A percentile compares a stretch with the other conserved stretches of the same genome.
phyloP scores from a whole-genome alignment of 2,888 invertebrate species.

The Icerya purchasi region DNA sequence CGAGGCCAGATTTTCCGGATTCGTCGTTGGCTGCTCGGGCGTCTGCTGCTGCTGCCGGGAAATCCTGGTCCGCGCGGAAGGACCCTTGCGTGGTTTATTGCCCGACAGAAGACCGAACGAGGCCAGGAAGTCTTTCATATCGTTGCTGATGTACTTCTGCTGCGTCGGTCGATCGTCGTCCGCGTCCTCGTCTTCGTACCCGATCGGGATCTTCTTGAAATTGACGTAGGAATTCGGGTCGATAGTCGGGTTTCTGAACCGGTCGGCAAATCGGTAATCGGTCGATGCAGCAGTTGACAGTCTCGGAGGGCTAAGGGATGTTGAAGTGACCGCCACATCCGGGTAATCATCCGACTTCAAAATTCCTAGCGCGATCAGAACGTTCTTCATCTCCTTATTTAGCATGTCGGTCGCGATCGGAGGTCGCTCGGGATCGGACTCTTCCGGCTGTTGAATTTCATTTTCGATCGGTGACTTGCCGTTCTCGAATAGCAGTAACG shows the following conservation, averaged over 20 bases:
- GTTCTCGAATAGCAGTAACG: no score
- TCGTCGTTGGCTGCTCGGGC: neutral
- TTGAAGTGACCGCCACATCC: neutral
- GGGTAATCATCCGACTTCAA: constrained; percentile 11
- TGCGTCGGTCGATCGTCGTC: constrained; percentile 22
- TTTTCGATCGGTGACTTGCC: no score
- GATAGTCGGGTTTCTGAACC: constrained; percentile 20
- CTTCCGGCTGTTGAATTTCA: no score
- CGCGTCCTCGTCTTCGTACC: constrained; percentile 16
- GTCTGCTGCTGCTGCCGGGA: neutral
- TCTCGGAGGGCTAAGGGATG: neutral
- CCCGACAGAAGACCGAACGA: constrained; percentile 26
- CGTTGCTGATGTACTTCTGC: constrained; percentile 20
- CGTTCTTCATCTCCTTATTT: constrained; percentile 24
- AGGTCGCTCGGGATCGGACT: no score
- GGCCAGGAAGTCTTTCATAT: constrained; percentile 28
- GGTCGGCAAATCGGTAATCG: constrained; percentile 14
- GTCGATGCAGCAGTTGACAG: neutral
- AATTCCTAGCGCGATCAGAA: constrained; percentile 29
- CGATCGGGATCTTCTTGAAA: constrained; percentile 27
- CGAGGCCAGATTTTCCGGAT: neutral
- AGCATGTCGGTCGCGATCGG: constrained; percentile 19
- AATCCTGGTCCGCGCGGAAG: neutral
- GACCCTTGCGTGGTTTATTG: neutral
- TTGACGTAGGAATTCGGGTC: constrained; percentile 25